phyloP scores from a whole-genome alignment of 1,140 invertebrate species.

The Leucophenga varia region DNA sequence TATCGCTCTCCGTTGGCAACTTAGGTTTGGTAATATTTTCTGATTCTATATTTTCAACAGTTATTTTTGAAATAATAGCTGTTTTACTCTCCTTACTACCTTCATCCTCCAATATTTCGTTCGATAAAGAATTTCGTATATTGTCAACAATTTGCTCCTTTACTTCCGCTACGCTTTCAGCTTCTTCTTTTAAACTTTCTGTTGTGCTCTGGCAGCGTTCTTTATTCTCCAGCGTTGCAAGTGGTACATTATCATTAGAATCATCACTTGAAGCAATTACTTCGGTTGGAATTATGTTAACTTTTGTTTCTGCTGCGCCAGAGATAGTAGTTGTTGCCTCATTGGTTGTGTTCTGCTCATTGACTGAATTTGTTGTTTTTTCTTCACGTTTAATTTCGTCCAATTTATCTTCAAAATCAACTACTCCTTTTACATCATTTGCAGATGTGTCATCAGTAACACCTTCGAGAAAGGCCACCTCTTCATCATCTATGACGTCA shows the following conservation, averaged over 20 bases:
- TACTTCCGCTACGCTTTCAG: no score
- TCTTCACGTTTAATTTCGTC: constrained; percentile 31
- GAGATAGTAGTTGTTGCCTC: constrained; percentile 1
- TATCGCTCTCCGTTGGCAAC: constrained; percentile 3
- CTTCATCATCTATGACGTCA: constrained; percentile 45
- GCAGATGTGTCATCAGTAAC: no score
- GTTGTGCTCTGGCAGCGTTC: constrained; percentile 19
- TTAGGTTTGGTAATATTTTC: constrained; percentile 1
- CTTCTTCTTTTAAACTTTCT: no score
- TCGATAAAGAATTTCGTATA: no score
- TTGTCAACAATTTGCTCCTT: no score
- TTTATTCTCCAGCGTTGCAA: constrained; percentile 35
- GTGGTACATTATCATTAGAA: constrained; percentile 41
- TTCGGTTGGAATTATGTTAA: constrained; percentile 25
- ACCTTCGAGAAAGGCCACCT: constrained; percentile 36
- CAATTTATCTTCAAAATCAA: constrained; percentile 36
- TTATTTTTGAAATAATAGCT: no score
- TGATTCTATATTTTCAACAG: no score
- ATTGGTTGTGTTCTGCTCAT: constrained; percentile 1
- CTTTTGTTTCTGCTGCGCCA: background rate
- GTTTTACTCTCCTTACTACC: no score
- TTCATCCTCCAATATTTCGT: no score
- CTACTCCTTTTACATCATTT: constrained; percentile 22
- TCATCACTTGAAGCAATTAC: constrained; percentile 45
- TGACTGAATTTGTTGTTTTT: constrained; percentile 6